Percentiles rank a stretch among this genome's conserved stretches.
Conservation (phyloP, 1,140 invertebrate genomes). For the Arctopsyche grandis region DNA sequence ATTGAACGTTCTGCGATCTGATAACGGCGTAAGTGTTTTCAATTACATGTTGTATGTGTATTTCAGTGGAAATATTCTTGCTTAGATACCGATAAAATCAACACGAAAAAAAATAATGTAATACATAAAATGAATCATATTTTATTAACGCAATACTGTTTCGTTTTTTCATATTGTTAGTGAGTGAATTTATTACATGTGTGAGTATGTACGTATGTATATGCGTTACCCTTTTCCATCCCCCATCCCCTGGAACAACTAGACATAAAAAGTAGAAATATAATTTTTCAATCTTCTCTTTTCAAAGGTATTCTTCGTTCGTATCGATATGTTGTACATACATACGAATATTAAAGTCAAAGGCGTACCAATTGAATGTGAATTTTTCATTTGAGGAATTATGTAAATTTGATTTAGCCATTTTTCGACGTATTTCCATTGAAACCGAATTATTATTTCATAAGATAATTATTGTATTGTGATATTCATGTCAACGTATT, state of each 20-base stretch:
- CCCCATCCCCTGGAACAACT: constrained; percentile 6
- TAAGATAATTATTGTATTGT: no score
- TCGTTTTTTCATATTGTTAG: no score
- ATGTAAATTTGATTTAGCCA: no score
- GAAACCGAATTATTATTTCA: background rate
- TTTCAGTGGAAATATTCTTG: background rate
- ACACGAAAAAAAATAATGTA: background rate
- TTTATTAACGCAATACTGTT: no score
- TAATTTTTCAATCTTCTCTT: constrained; percentile 52
- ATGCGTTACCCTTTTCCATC: background rate
- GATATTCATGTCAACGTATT: no score
- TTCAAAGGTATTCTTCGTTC: constrained; percentile 47
- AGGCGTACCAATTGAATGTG: constrained; percentile 5
- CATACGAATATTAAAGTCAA: constrained; percentile 22
- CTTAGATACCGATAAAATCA: background rate
- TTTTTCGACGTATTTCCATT: background rate
- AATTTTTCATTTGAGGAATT: no score
- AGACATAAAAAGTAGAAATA: constrained; percentile 47
- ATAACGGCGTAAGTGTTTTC: background rate
- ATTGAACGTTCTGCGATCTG: background rate
- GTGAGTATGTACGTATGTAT: background rate
- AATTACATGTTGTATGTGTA: background rate
- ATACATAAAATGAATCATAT: background rate
- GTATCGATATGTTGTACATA: constrained; percentile 33
- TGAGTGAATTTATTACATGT: background rate